Evolutionary conservation across 2,888 invertebrate genomes (phyloP), one percentile per base, ranked within the genome.

Genomic region (Nomada fabriciana): DNA sequence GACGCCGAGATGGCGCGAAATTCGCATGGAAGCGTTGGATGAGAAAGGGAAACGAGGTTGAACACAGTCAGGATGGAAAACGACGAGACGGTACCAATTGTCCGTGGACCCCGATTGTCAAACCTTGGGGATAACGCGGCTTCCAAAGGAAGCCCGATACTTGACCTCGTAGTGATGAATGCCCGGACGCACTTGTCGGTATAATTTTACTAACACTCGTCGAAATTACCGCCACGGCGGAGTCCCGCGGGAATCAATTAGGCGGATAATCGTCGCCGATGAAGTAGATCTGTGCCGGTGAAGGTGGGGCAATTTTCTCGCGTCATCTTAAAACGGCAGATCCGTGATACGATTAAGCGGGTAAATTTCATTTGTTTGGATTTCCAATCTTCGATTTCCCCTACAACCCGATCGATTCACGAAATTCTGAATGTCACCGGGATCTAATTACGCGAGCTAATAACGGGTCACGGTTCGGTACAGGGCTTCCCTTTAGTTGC

Each of bases 151-250:
- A 53, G 72, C 77, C 60, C 2, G 60, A 64, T 42, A 65, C 72
- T 81, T 73, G 80, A 78, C 78, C 80, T 42, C 78, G 59, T 65
- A 67, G 65, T 70, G 73, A 82, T 69, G 65, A 65, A 69, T 64
- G 64, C 63, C 53, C 53, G 65, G 36, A 81, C 23, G 72, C 71
- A 61, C 60, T 55, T 36, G 55, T 60, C 59, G 71, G 71, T 61
- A 80, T 80, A 82, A 80, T 82, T 82, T 80, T 76, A 50, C 80
- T 57, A 68, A 80, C 80, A 59, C 67, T 76, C 69, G 60, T 76
- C 72, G 80, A 73, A 76, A 76, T 74, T 67, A 68, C 25, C 64
- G 76, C n/a, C 18, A 18, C 36, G 36, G 9, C 20, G 25, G 9
- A 25, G 23, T 0, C 47, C 55, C 52, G 60, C 18, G 55, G 29